Evolutionary conservation across 2,113 vertebrate genomes (phyloP).

Genomic region (Ammospiza caudacuta): DNA sequence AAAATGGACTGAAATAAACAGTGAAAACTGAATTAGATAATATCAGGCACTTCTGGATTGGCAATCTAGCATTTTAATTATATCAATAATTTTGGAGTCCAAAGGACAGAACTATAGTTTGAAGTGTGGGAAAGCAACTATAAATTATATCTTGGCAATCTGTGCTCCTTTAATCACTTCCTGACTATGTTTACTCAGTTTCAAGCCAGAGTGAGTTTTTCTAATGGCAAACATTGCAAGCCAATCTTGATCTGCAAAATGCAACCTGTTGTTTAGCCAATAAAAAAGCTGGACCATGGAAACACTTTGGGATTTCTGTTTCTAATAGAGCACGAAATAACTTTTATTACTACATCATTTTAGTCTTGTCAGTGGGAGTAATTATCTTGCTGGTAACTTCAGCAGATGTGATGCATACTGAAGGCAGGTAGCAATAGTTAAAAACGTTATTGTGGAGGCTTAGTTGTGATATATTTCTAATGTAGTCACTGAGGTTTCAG

Average conservation of each 20-base stretch:
- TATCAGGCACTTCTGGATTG: slow-evolving; percentile 16
- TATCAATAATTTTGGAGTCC: slow-evolving; percentile 14
- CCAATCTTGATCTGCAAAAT: slow-evolving; percentile 43
- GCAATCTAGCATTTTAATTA: slow-evolving; percentile 13
- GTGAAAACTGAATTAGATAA: slow-evolving; percentile 5
- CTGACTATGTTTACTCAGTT: slow-evolving; percentile 42
- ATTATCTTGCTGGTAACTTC: slow-evolving; percentile 15
- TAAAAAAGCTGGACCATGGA: slow-evolving; percentile 15
- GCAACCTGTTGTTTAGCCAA: slow-evolving; percentile 39
- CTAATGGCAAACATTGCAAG: slow-evolving; percentile 11
- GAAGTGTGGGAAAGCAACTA: slow-evolving; percentile 50
- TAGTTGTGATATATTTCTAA: background rate
- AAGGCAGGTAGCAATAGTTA: background rate
- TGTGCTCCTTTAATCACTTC: slow-evolving; percentile 38
- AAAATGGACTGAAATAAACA: slow-evolving; percentile 10
- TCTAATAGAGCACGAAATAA: background rate
- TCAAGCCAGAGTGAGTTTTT: slow-evolving; percentile 41
- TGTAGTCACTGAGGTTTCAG: background rate
- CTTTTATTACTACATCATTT: background rate
- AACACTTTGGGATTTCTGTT: slow-evolving; percentile 33
- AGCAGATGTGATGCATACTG: background rate
- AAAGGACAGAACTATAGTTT: background rate
- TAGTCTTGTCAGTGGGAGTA: background rate
- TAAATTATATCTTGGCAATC: slow-evolving; percentile 35
- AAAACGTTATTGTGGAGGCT: background rate